Evolutionary conservation across 2,797 vertebrate species (phyloP).

Genomic region (Clarias fuscus): DNA sequence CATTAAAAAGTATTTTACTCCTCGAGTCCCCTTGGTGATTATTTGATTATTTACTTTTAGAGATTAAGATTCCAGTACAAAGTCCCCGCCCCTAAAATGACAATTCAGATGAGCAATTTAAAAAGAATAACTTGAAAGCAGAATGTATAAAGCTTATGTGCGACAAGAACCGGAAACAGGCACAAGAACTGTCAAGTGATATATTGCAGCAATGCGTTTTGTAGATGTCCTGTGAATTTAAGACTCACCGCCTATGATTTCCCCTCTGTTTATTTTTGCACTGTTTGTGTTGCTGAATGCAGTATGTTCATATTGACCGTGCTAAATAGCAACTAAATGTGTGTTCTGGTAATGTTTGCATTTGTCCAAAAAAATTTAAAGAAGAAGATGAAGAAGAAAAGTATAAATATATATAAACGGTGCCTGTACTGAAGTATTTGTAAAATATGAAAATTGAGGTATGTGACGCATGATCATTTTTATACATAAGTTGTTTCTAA

Average conservation of each 20-base stretch:
- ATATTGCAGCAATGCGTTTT: constrained; percentile 61
- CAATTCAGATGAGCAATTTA: constrained; percentile 7
- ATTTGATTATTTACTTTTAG: constrained; percentile 1
- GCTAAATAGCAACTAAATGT: constrained; percentile 93
- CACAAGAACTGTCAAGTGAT: constrained; percentile 38
- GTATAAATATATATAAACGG: constrained; percentile 81
- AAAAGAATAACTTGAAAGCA: constrained; percentile 3
- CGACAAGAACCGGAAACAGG: constrained; percentile 20
- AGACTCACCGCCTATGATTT: constrained; percentile 67
- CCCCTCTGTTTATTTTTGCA: constrained; percentile 66
- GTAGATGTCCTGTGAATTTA: constrained; percentile 76
- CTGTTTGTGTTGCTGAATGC: constrained; percentile 83
- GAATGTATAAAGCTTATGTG: constrained; percentile 21
- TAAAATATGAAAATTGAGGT: constrained; percentile 81
- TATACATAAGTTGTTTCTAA: constrained; percentile 99
- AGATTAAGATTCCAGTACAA: not conserved
- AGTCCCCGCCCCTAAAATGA: not conserved
- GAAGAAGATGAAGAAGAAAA: constrained; percentile 73
- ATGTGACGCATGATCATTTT: constrained; percentile 94
- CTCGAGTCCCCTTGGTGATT: constrained; percentile 1
- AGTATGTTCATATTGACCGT: constrained; percentile 88
- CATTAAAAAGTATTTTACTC: constrained; percentile 36
- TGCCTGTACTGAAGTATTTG: constrained; percentile 96
- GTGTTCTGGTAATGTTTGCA: constrained; percentile 90
- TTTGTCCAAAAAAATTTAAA: constrained; percentile 82